These are phyloP conservation scores for Dugesia japonica DNA, from an alignment of 2,888 invertebrate genomes.

Conservation along the genomic window DNA sequence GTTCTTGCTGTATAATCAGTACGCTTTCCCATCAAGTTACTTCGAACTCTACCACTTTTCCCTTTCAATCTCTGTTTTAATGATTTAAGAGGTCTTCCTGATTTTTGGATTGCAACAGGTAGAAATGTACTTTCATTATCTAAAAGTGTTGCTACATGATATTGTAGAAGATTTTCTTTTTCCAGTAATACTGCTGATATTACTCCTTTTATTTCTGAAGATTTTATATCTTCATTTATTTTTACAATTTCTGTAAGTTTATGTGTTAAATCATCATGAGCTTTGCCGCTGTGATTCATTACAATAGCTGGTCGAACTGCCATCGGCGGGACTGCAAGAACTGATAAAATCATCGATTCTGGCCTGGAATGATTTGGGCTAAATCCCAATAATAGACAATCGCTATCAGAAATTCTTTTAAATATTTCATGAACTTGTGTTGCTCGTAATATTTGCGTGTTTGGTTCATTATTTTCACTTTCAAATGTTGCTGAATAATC, in stretches of 20 bases:
- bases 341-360: constrained; percentile 98
- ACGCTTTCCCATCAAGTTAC: constrained; percentile 98
- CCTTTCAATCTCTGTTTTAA: constrained; percentile 83
- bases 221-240: constrained; percentile 78
- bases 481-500: constrained; percentile 68
- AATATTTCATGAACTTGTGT: constrained; percentile 92
- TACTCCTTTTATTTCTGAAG: constrained; percentile 86
- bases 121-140: constrained; percentile 98
- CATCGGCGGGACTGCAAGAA: constrained; percentile 85
- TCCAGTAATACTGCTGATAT: constrained; percentile 90
- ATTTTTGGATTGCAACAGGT: constrained; percentile 90
- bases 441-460: constrained; percentile 76
- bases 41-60: constrained; percentile 93
- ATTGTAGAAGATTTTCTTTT: constrained; percentile 90
- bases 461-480: constrained; percentile 89
- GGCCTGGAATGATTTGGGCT: constrained; percentile 65
- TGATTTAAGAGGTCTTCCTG: constrained; percentile 90
- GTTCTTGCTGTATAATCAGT: constrained; percentile 98
- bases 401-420: constrained; percentile 84
- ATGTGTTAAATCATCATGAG: constrained; percentile 92
- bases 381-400: constrained; percentile 66
- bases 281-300: constrained; percentile 92
- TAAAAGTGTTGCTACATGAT: constrained; percentile 87
- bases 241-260: constrained; percentile 96
- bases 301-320: constrained; percentile 91